Evolutionary conservation across 2,888 invertebrate species (phyloP).

Genomic region (Dichetophora obliterata): DNA sequence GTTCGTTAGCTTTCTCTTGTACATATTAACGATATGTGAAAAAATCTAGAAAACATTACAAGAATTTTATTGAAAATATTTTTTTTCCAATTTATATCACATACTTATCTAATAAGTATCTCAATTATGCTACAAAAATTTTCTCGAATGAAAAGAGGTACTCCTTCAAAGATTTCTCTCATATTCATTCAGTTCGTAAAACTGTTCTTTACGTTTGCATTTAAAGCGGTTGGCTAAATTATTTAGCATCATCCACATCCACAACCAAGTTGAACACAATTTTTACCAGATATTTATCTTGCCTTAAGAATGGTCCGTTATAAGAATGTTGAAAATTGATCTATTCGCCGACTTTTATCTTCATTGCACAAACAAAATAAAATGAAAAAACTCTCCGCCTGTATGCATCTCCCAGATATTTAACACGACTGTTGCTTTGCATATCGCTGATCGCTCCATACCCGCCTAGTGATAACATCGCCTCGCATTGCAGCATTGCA

Average conservation of each 20-base stretch:
- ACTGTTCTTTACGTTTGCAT: background rate
- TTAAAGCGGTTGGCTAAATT: background rate
- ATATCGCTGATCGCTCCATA: background rate
- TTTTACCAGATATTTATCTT: slow-evolving; percentile 26
- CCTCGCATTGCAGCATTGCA: slow-evolving; percentile 8
- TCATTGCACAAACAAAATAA: background rate
- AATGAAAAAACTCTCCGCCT: background rate
- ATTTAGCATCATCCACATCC: slow-evolving; percentile 10
- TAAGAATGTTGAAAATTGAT: slow-evolving; percentile 32
- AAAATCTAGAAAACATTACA: too few relatives aligned
- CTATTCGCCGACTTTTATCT: slow-evolving; percentile 35
- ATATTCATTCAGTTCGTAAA: background rate
- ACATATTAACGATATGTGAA: too few relatives aligned
- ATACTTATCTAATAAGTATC: too few relatives aligned
- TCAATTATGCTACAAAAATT: too few relatives aligned
- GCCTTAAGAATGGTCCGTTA: slow-evolving; percentile 21
- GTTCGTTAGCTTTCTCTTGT: too few relatives aligned
- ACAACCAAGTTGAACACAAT: slow-evolving; percentile 1
- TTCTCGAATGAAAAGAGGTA: too few relatives aligned
- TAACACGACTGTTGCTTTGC: background rate
- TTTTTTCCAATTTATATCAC: too few relatives aligned
- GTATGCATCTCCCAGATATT: background rate
- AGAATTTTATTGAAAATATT: too few relatives aligned
- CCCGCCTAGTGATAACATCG: slow-evolving; percentile 19
- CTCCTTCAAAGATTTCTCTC: background rate